phyloP scores from a whole-genome alignment of 1,140 invertebrate genomes.

The Tetramorium alpestre region DNA sequence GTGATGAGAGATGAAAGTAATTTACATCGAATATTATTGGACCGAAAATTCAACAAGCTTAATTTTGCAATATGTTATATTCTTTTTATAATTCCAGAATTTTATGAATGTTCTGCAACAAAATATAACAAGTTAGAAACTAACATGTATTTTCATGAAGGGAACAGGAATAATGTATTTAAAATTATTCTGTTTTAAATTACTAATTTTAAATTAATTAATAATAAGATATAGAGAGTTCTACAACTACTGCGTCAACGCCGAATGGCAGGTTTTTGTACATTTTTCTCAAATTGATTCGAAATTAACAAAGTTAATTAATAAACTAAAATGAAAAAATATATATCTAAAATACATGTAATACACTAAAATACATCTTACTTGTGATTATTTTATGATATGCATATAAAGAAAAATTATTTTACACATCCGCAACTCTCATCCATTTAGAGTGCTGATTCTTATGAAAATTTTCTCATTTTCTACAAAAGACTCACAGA shows the following conservation, averaged over 20 bases:
- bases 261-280: background rate
- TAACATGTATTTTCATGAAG: background rate
- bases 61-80: conserved; percentile 12
- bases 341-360: background rate
- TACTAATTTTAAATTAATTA: background rate
- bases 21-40: background rate
- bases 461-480: background rate
- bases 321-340: background rate
- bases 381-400: conserved; percentile 26
- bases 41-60: conserved; percentile 1
- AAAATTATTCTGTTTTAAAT: background rate
- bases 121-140: conserved; percentile 25
- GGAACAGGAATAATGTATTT: background rate
- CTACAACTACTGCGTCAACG: background rate
- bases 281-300: background rate
- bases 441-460: background rate
- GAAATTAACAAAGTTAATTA: conserved; percentile 10
- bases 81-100: conserved; percentile 6
- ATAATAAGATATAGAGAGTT: background rate
- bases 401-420: conserved; percentile 33
- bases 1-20: background rate
- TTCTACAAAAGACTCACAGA: background rate
- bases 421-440: background rate
- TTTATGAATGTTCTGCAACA: background rate
- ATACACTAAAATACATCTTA: background rate